Conservation (phyloP, 2,113 vertebrate species). For the Aix galericulata region DNA sequence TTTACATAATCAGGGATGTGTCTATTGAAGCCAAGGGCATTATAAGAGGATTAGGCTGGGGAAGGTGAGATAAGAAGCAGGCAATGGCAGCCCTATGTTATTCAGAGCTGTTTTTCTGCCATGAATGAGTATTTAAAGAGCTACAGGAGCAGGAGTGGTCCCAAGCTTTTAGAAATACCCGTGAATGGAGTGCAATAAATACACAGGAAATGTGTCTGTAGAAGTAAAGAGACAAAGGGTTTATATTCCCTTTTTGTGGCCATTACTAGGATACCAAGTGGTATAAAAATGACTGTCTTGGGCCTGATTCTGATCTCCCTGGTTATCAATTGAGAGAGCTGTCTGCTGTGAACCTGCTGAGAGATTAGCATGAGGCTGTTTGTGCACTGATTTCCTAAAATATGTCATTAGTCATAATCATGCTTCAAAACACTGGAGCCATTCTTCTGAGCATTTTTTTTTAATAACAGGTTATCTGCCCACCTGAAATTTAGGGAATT, state of each 20-base stretch:
- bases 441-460: neutral
- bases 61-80: conserved; percentile 48
- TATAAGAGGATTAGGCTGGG: conserved; percentile 32
- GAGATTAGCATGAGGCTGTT: conserved; percentile 8
- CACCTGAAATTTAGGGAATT: neutral
- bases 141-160: neutral
- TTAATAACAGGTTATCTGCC: neutral
- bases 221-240: neutral
- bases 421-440: neutral
- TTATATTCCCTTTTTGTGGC: neutral
- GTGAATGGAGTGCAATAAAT: neutral
- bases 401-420: neutral
- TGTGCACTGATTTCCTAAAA: conserved; percentile 24
- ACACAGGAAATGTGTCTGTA: neutral
- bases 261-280: conserved; percentile 10
- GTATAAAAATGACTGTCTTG: neutral
- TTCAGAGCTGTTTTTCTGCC: conserved; percentile 3
- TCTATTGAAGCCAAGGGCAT: neutral
- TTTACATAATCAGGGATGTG: neutral
- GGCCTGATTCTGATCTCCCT: neutral
- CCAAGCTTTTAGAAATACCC: conserved; percentile 12
- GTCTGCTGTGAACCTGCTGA: neutral
- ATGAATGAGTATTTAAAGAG: conserved; percentile 18
- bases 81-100: neutral
- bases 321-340: neutral